phyloP scores from a whole-genome alignment of 2,888 invertebrate genomes.

The Aphodius sticticus region DNA sequence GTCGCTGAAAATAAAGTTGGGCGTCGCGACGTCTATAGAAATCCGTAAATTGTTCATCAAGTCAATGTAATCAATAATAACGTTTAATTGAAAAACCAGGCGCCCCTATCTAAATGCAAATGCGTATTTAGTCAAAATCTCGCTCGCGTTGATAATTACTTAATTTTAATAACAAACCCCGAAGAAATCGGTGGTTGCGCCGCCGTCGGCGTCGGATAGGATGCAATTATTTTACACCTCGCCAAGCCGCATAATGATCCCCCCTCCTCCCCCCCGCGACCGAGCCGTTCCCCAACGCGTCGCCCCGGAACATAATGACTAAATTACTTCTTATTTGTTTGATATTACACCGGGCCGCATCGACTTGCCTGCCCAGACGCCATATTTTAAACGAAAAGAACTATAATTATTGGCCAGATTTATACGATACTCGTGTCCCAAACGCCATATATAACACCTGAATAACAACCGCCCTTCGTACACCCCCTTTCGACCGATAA shows the following conservation, averaged over 20 bases:
- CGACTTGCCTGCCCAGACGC: slow-evolving; percentile 16
- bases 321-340: slow-evolving; percentile 25
- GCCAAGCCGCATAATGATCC: background rate
- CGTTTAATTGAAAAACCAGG: slow-evolving; percentile 18
- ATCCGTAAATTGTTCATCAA: background rate
- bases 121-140: slow-evolving; percentile 16
- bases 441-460: slow-evolving; percentile 25
- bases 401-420: slow-evolving; percentile 21
- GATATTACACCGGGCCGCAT: slow-evolving; percentile 7
- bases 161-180: slow-evolving; percentile 22
- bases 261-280: background rate
- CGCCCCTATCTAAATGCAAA: slow-evolving; percentile 21
- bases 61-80: background rate
- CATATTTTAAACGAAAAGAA: slow-evolving; percentile 26
- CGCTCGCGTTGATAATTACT: background rate
- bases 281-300: background rate
- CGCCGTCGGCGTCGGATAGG: background rate
- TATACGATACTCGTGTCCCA: slow-evolving; percentile 20
- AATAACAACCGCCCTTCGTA: background rate
- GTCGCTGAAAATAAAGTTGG: background rate
- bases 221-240: slow-evolving; percentile 19
- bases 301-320: slow-evolving; percentile 16
- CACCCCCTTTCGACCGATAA: background rate
- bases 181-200: background rate
- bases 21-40: too few relatives aligned